Evolutionary conservation across 2,888 invertebrate species (phyloP).

Genomic region (Trachelus stipa): DNA sequence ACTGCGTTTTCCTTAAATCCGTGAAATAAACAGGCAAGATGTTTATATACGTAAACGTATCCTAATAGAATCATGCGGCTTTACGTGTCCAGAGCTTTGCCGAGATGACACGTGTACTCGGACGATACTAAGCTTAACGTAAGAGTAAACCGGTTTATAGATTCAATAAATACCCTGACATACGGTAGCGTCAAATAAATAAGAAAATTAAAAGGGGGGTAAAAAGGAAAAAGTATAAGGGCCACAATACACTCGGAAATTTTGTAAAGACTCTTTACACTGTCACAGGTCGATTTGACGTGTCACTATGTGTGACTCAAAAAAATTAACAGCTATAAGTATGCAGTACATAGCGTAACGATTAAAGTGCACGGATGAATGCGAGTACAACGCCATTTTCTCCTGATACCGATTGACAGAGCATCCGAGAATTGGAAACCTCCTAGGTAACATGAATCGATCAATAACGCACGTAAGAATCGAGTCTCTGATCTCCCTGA

Average conservation of each 20-base stretch:
- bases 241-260: neutral
- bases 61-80: neutral
- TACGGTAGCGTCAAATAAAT: slow-evolving; percentile 42
- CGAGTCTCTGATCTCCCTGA: slow-evolving; percentile 48
- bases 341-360: neutral
- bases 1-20: neutral
- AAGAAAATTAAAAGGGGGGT: slow-evolving; percentile 20
- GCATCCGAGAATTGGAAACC: neutral
- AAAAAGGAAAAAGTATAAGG: neutral
- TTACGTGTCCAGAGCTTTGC: neutral
- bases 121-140: neutral
- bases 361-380: neutral
- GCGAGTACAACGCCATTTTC: neutral
- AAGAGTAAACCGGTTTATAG: neutral
- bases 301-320: neutral
- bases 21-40: neutral
- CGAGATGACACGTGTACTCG: neutral
- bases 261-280: neutral
- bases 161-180: slow-evolving; percentile 38
- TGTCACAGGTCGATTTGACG: neutral
- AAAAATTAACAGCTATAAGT: neutral
- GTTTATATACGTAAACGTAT: neutral
- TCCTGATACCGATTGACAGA: neutral
- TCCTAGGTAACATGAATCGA: neutral
- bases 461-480: slow-evolving; percentile 51